Evolutionary conservation across 2,797 vertebrate species (phyloP).

Genomic region (Danio kyathit): DNA sequence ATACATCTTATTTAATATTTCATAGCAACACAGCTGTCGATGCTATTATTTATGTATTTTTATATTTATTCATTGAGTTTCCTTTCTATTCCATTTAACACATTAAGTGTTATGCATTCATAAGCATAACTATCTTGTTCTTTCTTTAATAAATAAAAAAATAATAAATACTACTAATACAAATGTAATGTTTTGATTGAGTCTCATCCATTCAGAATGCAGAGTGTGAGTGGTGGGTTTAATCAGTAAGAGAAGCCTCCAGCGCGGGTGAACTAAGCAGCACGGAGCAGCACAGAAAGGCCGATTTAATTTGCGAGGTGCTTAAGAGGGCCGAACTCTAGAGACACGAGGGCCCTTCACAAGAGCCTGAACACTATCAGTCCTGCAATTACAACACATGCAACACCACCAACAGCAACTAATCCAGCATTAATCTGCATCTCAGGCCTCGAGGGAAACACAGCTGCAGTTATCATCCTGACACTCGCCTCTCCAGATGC

Average conservation of each 20-base stretch:
- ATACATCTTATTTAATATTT: no score
- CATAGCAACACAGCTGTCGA: no score
- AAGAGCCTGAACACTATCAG: slow-evolving; percentile 48
- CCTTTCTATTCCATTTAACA: no score
- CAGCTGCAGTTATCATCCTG: slow-evolving; percentile 29
- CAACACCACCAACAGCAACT: slow-evolving; percentile 34
- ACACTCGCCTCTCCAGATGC: slow-evolving; percentile 5
- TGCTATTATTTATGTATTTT: no score
- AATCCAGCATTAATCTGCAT: slow-evolving; percentile 56
- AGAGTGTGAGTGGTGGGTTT: slow-evolving; percentile 20
- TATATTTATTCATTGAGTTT: no score
- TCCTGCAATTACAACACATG: slow-evolving; percentile 57
- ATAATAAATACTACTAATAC: no score
- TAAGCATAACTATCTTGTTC: no score
- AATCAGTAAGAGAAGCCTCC: slow-evolving; percentile 27
- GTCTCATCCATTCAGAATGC: slow-evolving; percentile 17
- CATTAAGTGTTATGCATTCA: no score
- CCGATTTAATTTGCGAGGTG: slow-evolving; percentile 50
- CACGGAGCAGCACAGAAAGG: slow-evolving; percentile 13
- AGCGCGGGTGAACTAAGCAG: slow-evolving; percentile 25
- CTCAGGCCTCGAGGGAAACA: slow-evolving; percentile 16
- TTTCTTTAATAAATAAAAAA: no score
- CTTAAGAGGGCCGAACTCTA: slow-evolving; percentile 33
- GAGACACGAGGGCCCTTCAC: slow-evolving; percentile 45
- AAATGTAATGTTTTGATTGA: not conserved